Evolutionary conservation across 2,113 vertebrate species (phyloP).

Genomic region (Hystrix cristata): DNA sequence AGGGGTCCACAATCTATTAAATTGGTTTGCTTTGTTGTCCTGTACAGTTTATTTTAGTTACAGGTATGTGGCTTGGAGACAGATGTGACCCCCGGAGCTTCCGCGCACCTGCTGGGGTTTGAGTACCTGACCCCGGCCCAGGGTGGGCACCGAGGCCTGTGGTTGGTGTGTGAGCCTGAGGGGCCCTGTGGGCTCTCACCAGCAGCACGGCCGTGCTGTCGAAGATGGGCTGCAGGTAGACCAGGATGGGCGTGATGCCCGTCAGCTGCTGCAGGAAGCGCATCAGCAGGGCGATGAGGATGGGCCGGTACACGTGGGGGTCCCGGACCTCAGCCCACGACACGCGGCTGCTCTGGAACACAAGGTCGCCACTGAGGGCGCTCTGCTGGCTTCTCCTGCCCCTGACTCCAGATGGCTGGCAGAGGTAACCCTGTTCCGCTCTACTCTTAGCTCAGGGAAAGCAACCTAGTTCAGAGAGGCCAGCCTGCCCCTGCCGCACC

Average conservation of each 20-base stretch:
- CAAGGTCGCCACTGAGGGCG: neutral
- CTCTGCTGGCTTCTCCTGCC: neutral
- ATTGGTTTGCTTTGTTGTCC: neutral
- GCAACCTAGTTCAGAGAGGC: accelerated
- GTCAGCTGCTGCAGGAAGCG: constrained; percentile 97
- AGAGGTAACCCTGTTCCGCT: neutral
- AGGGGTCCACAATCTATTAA: neutral
- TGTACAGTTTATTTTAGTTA: neutral
- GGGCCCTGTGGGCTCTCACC: constrained; percentile 81
- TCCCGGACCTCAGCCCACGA: constrained; percentile 89
- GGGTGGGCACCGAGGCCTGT: too few species aligned
- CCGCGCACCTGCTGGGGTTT: neutral
- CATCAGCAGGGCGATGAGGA: constrained; percentile 93
- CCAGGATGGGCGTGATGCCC: constrained; percentile 94
- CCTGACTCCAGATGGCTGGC: accelerated
- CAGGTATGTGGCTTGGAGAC: accelerated
- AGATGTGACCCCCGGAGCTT: accelerated
- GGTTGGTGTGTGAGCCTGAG: too few species aligned
- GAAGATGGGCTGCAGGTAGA: constrained; percentile 96
- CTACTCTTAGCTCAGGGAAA: neutral
- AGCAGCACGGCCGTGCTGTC: constrained; percentile 89
- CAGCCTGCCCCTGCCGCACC: constrained; percentile 79
- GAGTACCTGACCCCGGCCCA: accelerated
- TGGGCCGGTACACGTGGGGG: constrained; percentile 92
- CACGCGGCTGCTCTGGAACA: constrained; percentile 83